Evolutionary conservation across 2,797 vertebrate genomes (phyloP).

Genomic region (Coregonus suidteri): DNA sequence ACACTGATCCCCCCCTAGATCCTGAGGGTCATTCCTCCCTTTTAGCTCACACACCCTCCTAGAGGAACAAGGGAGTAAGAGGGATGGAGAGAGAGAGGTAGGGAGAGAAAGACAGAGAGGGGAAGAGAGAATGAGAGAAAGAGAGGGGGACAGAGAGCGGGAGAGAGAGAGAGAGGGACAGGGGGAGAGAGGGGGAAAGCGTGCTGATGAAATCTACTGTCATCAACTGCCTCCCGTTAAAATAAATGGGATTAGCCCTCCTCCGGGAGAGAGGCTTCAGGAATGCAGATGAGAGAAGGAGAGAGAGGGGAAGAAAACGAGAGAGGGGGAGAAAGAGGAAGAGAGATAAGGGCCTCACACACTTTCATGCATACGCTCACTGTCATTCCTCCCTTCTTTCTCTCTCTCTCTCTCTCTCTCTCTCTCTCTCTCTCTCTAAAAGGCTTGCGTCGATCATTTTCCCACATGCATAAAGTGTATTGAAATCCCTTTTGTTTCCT

Average conservation of each 20-base stretch:
- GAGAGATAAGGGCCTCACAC: conserved; percentile 47
- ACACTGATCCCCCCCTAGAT: conserved; percentile 43
- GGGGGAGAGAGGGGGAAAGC: conserved; percentile 9
- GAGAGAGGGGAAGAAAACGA: not conserved
- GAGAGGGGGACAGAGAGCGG: conserved; percentile 32
- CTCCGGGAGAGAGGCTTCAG: conserved; percentile 71
- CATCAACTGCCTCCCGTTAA: conserved; percentile 73
- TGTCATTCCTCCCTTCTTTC: conserved; percentile 13
- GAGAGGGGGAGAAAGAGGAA: conserved; percentile 20
- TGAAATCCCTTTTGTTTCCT: too few relatives aligned
- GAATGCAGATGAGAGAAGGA: conserved; percentile 71
- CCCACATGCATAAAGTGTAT: not conserved
- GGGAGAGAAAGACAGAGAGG: conserved; percentile 41
- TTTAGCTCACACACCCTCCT: conserved; percentile 32
- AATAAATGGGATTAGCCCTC: conserved; percentile 76
- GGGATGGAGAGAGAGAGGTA: not conserved
- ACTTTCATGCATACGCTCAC: not conserved
- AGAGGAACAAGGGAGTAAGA: not conserved
- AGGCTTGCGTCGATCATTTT: not conserved
- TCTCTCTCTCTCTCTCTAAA: too few relatives aligned
- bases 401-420: not conserved
- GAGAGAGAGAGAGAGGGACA: conserved; percentile 33
- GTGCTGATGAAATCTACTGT: conserved; percentile 73
- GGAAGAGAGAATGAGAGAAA: conserved; percentile 28
- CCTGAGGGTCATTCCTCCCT: conserved; percentile 43